Base-by-base conservation (phyloP, 2,888 invertebrate genomes). In the Andrena marginata region DNA sequence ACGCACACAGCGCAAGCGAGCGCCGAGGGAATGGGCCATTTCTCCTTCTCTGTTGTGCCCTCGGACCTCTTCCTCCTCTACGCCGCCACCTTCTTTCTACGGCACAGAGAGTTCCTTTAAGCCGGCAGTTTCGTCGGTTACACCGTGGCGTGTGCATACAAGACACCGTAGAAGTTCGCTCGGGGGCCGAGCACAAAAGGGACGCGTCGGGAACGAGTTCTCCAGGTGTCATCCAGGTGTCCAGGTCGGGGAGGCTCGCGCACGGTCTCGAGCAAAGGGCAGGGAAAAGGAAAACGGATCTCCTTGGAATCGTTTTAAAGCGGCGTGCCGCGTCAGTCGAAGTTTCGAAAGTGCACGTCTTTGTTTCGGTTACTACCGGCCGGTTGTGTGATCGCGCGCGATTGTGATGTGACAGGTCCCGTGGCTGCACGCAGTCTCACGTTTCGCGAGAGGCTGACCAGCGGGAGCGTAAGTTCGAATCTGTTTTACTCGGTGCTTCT, bases 71-170 rank as follows among this genome's bases (percentile, higher is more conserved):
- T 80, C 68, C 80, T 81, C 80, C 51, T 60, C 80, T 77, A 73
- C 75, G 64, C 77, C 74, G 62, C 63, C 62, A 48, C 64, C 72
- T 72, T 70, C 84, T 74, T 85, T 85, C 89, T 54, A 82, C 83
- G 77, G 77, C 71, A 82, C 76, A 80, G 88, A 82, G 86, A 80
- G 84, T 80, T 88, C 86, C 88, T 88, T 88, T 78, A 80, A 83
- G 78, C 85, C 87, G 87, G 83, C 90, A 89, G 89, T 90, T 90
- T 90, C 87, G 89, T 88, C 85, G 84, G 88, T 89, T 89, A 83
- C 89, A 86, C 82, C 87, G 90, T 80, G 77, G 81, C 84, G 90
- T 75, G 88, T 85, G 76, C 85, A 89, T 77, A 80, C 59, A 76
- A 74, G 68, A 80, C 56, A 56, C 51, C 74, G 67, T 75, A 60